Conservation (phyloP, 2,113 vertebrate species). For the Myotis brandtii region DNA sequence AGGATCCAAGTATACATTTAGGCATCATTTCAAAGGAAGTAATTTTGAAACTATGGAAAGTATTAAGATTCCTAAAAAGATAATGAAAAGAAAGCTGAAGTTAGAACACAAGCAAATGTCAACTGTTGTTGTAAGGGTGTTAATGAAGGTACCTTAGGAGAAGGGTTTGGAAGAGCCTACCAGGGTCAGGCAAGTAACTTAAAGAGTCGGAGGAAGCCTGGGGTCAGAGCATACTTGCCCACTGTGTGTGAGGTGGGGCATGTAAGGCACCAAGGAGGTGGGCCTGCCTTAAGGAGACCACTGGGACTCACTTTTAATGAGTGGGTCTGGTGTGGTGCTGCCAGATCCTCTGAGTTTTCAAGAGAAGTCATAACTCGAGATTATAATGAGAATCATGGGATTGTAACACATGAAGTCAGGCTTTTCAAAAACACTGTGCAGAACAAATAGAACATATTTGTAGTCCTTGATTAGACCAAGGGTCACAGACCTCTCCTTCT, state of each 20-base stretch:
- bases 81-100: not conserved
- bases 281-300: not conserved
- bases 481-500: not conserved
- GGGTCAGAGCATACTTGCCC: not conserved
- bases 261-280: not conserved
- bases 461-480: not conserved
- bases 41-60: not conserved
- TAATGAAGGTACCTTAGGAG: not conserved
- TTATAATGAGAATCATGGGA: not conserved
- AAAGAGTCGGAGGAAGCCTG: not conserved
- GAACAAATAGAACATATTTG: not conserved
- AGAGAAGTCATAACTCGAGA: conserved; percentile 6
- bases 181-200: not conserved
- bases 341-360: conserved; percentile 3
- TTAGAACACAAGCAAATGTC: not conserved
- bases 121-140: not conserved
- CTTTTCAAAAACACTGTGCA: not conserved
- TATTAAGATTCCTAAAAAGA: not conserved
- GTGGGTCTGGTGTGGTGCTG: not conserved
- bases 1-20: not conserved
- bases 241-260: not conserved
- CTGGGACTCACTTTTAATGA: not conserved
- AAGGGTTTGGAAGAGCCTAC: not conserved
- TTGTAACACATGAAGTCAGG: conserved; percentile 18
- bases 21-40: not conserved